Conservation (phyloP, 2,888 invertebrate genomes). For the Horisme vitalbata region DNA sequence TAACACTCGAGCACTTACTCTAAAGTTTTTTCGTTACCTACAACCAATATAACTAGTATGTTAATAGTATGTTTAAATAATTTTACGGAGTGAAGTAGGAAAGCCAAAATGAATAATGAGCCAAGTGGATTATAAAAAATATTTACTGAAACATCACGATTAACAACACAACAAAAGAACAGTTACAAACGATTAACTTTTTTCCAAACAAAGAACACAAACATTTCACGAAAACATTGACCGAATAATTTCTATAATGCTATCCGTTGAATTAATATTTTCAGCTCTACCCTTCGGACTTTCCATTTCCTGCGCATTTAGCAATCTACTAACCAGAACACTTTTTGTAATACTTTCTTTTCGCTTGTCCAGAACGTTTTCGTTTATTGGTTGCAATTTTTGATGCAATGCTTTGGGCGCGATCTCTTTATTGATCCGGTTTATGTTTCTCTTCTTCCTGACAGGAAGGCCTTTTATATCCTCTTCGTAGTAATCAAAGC, state of each 20-base stretch:
- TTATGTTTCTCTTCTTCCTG: slow-evolving; percentile 47
- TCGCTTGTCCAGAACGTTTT: slow-evolving; percentile 11
- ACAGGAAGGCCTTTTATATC: slow-evolving; percentile 61
- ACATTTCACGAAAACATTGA: slow-evolving; percentile 22
- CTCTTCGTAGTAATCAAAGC: slow-evolving; percentile 62
- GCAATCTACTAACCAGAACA: slow-evolving; percentile 24
- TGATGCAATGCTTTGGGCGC: slow-evolving; percentile 5
- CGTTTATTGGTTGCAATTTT: slow-evolving; percentile 4
- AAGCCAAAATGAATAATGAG: too few species aligned
- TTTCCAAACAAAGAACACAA: neutral
- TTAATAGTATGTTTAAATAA: too few species aligned
- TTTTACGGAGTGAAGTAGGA: too few species aligned
- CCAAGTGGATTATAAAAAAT: too few species aligned
- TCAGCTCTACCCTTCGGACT: slow-evolving; percentile 1
- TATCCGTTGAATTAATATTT: slow-evolving; percentile 10
- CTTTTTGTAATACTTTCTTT: slow-evolving; percentile 15
- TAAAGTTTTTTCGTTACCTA: too few species aligned
- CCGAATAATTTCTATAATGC: slow-evolving; percentile 13
- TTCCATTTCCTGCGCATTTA: neutral
- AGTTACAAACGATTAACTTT: neutral
- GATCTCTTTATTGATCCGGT: slow-evolving; percentile 7
- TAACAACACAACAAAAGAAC: neutral
- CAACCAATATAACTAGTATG: too few species aligned
- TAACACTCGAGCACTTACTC: too few species aligned
- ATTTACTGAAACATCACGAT: too few species aligned